Evolutionary conservation across 2,797 vertebrate species (phyloP).

Genomic region (Loriculus beryllinus): DNA sequence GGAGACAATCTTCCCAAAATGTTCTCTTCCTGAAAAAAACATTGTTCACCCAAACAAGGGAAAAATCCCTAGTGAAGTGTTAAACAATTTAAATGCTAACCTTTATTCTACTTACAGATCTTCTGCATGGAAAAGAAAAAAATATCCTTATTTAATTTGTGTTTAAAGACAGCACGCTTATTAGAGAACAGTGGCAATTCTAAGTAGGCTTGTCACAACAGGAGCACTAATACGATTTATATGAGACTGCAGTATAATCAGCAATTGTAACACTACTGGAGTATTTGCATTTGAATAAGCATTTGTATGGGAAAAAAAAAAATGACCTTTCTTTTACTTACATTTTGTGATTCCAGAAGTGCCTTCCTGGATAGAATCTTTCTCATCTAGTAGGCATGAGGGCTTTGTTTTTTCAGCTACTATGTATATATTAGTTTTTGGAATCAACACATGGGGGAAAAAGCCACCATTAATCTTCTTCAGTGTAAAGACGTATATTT

Average conservation of each 20-base stretch:
- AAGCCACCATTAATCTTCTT: accelerated
- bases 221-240: neutral
- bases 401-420: neutral
- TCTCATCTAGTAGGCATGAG: neutral
- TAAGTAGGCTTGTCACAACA: neutral
- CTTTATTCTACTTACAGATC: neutral
- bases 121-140: neutral
- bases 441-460: neutral
- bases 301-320: neutral
- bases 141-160: neutral
- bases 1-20: neutral
- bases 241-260: neutral
- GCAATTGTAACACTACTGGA: neutral
- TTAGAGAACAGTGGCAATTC: neutral
- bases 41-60: neutral
- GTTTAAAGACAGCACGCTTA: neutral
- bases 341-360: neutral
- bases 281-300: neutral
- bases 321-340: neutral
- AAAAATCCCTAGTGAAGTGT: neutral
- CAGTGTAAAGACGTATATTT: neutral
- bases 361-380: neutral
- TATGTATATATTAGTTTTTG: neutral
- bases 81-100: neutral
- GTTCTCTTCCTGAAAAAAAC: neutral